Percentiles rank a stretch among this genome's conserved stretches.
These are phyloP conservation scores for Rhabdomys dilectus DNA, from an alignment of 2,113 vertebrate species.

Conservation along the genomic window DNA sequence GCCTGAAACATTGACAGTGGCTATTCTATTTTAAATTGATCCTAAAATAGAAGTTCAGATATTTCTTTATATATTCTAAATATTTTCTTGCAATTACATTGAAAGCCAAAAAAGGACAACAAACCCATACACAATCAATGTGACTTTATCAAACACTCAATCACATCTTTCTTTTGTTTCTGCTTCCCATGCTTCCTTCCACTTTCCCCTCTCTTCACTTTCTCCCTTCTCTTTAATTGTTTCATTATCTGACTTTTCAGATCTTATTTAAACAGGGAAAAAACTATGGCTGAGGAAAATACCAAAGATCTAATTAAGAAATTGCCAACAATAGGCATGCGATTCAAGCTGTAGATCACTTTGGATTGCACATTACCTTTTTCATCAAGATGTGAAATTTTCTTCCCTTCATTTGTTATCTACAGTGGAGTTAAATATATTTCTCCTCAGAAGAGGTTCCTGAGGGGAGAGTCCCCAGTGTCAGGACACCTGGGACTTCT, in stretches of 20 bases:
- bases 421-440: conserved; percentile 46
- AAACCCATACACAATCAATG: not conserved
- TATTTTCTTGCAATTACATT: not conserved
- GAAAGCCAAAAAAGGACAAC: not conserved
- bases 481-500: too few species aligned
- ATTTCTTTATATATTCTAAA: not conserved
- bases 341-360: conserved; percentile 55
- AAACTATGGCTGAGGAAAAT: conserved; percentile 14
- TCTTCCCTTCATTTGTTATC: conserved; percentile 54
- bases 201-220: not conserved
- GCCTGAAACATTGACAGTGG: not conserved
- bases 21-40: not conserved
- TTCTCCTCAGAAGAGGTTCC: not conserved
- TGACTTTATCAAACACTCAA: not conserved
- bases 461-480: not conserved
- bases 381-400: conserved; percentile 57
- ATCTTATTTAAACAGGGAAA: not conserved
- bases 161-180: not conserved
- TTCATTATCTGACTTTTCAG: not conserved
- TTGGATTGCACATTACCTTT: conserved; percentile 59
- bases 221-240: not conserved
- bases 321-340: conserved; percentile 54
- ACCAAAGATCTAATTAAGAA: conserved; percentile 53
- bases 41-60: not conserved
- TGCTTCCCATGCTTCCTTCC: not conserved